These are phyloP conservation scores for Spheniscus mendiculus DNA, from an alignment of 2,113 vertebrate species.

Conservation along the genomic window DNA sequence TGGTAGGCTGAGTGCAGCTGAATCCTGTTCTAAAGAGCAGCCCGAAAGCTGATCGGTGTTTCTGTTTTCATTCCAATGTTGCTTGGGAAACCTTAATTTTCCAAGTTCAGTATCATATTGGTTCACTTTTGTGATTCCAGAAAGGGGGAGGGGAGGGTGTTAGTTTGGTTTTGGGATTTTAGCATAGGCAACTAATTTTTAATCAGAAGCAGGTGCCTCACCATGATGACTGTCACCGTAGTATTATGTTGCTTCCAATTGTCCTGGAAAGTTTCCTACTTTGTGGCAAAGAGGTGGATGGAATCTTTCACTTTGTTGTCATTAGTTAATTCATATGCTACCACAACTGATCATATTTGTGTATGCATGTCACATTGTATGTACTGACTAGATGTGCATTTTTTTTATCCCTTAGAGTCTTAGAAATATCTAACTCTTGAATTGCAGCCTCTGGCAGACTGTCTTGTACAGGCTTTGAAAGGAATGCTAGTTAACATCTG, in stretches of 20 bases:
- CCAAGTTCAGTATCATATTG: background rate
- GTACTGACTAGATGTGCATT: background rate
- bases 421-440: background rate
- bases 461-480: background rate
- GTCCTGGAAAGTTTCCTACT: background rate
- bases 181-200: background rate
- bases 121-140: background rate
- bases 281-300: background rate
- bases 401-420: background rate
- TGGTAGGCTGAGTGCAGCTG: background rate
- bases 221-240: rapidly evolving
- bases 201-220: rapidly evolving
- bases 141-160: background rate
- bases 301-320: background rate
- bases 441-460: background rate
- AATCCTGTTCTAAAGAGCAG: background rate
- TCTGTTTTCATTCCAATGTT: background rate
- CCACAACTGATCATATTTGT: rapidly evolving
- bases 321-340: background rate
- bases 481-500: background rate
- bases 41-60: background rate
- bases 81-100: background rate
- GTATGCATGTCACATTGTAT: rapidly evolving
- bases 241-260: background rate
- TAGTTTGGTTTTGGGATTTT: background rate